Percentiles rank a stretch among this genome's conserved stretches.
Conservation (phyloP, 2,888 invertebrate species). For the Epinotia nisella region DNA sequence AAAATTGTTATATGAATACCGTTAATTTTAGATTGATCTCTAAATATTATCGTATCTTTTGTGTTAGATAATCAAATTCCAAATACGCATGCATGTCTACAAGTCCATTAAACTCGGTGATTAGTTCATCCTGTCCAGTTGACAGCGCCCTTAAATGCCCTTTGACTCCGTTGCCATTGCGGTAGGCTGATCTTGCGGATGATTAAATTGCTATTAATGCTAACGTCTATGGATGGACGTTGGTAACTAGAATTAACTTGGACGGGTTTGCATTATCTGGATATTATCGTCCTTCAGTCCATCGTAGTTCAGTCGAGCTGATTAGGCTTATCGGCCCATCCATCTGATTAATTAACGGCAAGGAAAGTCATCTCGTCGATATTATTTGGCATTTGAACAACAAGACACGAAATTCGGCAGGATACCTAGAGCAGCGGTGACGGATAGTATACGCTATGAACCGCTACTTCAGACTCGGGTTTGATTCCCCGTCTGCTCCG, state of each 20-base stretch:
- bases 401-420: no score
- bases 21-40: no score
- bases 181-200: slow-evolving; percentile 6
- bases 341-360: neutral
- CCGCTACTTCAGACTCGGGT: no score
- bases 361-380: neutral
- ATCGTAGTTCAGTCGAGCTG: neutral
- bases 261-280: neutral
- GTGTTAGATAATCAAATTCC: neutral
- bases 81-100: neutral
- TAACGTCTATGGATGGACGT: slow-evolving; percentile 16
- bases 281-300: neutral
- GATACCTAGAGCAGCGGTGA: no score
- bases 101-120: slow-evolving; percentile 13
- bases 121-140: slow-evolving; percentile 29
- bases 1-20: no score
- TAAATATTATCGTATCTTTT: neutral
- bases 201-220: slow-evolving; percentile 35
- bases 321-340: slow-evolving; percentile 2
- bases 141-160: slow-evolving; percentile 30
- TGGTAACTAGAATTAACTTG: slow-evolving; percentile 20
- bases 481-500: no score
- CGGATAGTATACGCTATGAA: no score
- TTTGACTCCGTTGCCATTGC: slow-evolving; percentile 33
- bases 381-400: neutral